Conservation (phyloP, 1,140 invertebrate genomes). For the roundworm (Caenorhabditis elegans) region WBcel235 BX284604.4:11288501-11289000, state of each 20-base stretch:
- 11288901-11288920: too few relatives aligned
- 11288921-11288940: too few relatives aligned
- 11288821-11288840: too few relatives aligned
- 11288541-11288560: constrained; percentile 63
- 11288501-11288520: constrained; percentile 59
- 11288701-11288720: constrained; percentile 63
- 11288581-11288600: constrained; percentile 63
- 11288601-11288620: constrained; percentile 64
- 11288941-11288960: too few relatives aligned
- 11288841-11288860: too few relatives aligned
- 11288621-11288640: constrained; percentile 66
- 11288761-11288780: too few relatives aligned
- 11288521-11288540: constrained; percentile 58
- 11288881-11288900: too few relatives aligned
- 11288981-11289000: too few relatives aligned
- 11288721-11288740: neutral
- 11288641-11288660: constrained; percentile 65
- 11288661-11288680: constrained; percentile 62
- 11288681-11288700: constrained; percentile 65
- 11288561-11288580: constrained; percentile 66
- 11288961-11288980: too few relatives aligned
- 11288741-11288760: too few relatives aligned
- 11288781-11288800: neutral
- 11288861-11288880: too few relatives aligned
- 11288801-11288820: too few relatives aligned